Evolutionary conservation across 2,797 vertebrate species (phyloP).

Genomic region (Neosalanx taihuensis): DNA sequence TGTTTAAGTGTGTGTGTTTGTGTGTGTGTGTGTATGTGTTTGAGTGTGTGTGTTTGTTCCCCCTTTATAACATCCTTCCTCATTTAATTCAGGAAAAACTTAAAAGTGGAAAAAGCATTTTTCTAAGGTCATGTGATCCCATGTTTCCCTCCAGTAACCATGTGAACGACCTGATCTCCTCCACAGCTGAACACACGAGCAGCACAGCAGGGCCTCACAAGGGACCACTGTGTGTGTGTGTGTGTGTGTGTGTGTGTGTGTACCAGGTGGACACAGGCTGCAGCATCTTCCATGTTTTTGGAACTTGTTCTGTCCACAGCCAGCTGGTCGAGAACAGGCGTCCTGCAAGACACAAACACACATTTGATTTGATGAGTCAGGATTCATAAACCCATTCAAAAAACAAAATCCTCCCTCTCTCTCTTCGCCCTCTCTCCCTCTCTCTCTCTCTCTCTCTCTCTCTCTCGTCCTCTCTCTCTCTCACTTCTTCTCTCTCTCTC

Average conservation of each 20-base stretch:
- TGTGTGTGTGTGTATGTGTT: not conserved
- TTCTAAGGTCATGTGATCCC: too few species aligned
- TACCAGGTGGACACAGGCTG: conserved; percentile 73
- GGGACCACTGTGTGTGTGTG: not conserved
- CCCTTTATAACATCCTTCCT: conserved; percentile 55
- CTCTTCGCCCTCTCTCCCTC: too few species aligned
- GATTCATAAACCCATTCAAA: too few species aligned
- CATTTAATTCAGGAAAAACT: conserved; percentile 34
- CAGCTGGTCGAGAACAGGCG: conserved; percentile 46
- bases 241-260: not conserved
- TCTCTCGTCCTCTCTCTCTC: too few species aligned
- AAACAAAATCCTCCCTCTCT: too few species aligned
- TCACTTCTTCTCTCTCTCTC: too few species aligned
- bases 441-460: too few species aligned
- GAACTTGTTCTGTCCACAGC: conserved; percentile 64
- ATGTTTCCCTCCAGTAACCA: too few species aligned
- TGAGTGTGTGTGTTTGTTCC: not conserved
- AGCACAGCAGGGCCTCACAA: too few species aligned
- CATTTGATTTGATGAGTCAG: too few species aligned
- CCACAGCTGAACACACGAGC: too few species aligned
- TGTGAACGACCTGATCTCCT: too few species aligned
- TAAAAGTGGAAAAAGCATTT: conserved; percentile 38
- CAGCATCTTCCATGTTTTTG: conserved; percentile 63
- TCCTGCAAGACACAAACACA: conserved; percentile 45
- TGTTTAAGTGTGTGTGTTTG: conserved; percentile 7